These are phyloP conservation scores for Eristalinus sepulchralis DNA, from an alignment of 2,888 invertebrate genomes.

Conservation along the genomic window DNA sequence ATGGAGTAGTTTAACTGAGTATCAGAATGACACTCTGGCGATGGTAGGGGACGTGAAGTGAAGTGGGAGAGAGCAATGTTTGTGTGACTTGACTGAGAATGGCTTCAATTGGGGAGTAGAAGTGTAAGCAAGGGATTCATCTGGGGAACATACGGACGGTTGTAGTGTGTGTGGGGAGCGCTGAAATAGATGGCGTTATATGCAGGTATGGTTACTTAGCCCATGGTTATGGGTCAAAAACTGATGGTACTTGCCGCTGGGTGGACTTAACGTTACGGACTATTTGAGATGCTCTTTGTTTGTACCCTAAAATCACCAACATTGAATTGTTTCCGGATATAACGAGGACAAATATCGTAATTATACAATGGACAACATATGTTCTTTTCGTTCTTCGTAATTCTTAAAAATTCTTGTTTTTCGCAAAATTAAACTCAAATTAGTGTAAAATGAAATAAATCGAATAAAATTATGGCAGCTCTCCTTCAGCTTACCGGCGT, in stretches of 20 bases:
- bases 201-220: background rate
- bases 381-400: too few species aligned
- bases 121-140: background rate
- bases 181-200: conserved; percentile 12
- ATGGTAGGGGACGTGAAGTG: conserved; percentile 11
- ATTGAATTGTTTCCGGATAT: too few species aligned
- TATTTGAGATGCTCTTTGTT: too few species aligned
- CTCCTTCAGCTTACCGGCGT: too few species aligned
- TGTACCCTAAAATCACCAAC: too few species aligned
- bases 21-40: background rate
- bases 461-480: too few species aligned
- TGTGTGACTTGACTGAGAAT: conserved; percentile 2
- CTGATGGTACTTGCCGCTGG: background rate
- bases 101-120: conserved; percentile 26
- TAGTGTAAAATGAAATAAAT: too few species aligned
- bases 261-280: background rate
- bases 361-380: too few species aligned
- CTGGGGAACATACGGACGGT: background rate
- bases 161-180: conserved; percentile 1
- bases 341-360: too few species aligned
- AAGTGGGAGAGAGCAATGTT: background rate
- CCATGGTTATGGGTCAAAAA: background rate
- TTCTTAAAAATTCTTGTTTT: too few species aligned
- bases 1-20: conserved; percentile 46
- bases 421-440: too few species aligned